Evolutionary conservation across 2,797 vertebrate genomes (phyloP), one percentile per base, ranked within the genome.

Genomic region (Cottoperca gobio): DNA sequence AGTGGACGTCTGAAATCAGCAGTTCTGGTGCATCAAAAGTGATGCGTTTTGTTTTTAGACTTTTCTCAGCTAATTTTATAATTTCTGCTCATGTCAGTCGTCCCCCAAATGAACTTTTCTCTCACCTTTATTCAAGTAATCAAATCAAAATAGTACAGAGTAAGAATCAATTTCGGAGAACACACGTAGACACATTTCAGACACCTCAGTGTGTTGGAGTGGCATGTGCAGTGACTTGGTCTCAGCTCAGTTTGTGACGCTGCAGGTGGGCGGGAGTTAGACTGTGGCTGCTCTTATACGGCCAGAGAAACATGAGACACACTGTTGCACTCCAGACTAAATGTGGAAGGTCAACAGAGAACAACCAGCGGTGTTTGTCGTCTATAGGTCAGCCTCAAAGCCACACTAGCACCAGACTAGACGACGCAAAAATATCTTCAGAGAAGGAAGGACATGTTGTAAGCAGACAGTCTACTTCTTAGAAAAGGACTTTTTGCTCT

Each of bases 231-330:
- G 86, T 58, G 86, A 84, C 82, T 79, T 64, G 65, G 80, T 76
- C 72, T 33, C 58, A 76, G 79, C 67, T 79, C 54, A 5, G 49
- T 71, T 40, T 16, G 40, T 39, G 78, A 78, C 21, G 21, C 52
- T 35, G 48, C 70, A 73, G 52, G 70, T 39, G 68, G 85, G 68
- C 35, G 26, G 79, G 50, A 52, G 61, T 46, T 28, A 19, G 61
- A 73, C 40, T 1, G 43, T 1, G 46, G 45, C 76, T 82, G 81
- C 66, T 83, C 64, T 84, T 86, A 81, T 82, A 89, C 39, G 62
- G 87, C 70, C 77, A 53, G 35, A 64, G 91, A 88, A 91, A 93
- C 86, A 46, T 0, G 80, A 92, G 70, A 66, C 37, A 5, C 40
- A 43, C 37, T 50, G 66, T 66, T 58, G 62, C 39, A 45, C 28